phyloP scores from a whole-genome alignment of 2,113 vertebrate species.

The Sinosuthora webbiana region DNA sequence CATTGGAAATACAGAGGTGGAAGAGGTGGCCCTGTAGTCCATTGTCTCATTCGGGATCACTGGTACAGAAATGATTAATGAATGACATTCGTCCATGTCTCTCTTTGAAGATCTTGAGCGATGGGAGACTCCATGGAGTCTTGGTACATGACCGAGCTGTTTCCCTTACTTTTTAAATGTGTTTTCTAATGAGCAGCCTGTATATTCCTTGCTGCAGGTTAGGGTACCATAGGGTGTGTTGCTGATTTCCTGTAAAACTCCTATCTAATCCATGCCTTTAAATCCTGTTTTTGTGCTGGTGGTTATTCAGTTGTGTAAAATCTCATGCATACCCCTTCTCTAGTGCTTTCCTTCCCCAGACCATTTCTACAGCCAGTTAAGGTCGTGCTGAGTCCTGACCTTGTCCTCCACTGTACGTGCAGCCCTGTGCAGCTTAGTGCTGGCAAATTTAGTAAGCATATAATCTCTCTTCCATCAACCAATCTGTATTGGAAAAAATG shows the following conservation, averaged over 20 bases:
- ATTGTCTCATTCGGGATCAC: neutral
- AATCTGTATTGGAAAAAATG: neutral
- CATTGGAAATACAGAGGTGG: neutral
- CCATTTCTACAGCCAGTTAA: neutral
- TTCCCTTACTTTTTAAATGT: neutral
- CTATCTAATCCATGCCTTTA: neutral
- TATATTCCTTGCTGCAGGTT: neutral
- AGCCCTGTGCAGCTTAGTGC: neutral
- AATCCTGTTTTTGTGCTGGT: neutral
- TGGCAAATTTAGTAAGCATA: neutral
- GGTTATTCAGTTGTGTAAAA: neutral
- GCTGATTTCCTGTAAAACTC: neutral
- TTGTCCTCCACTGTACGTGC: neutral
- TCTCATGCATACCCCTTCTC: fast-evolving
- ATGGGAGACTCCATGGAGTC: neutral
- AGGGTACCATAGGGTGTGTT: neutral
- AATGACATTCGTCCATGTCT: neutral
- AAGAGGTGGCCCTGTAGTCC: neutral
- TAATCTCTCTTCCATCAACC: neutral
- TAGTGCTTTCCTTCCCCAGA: neutral
- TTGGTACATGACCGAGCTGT: neutral
- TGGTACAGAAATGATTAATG: neutral
- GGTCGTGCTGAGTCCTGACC: neutral
- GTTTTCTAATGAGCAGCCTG: neutral
- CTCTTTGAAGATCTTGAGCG: neutral